A percentile compares a stretch with the other conserved stretches of the same genome.
phyloP scores from a whole-genome alignment of 2,888 invertebrate genomes.

The Callinectes sapidus region DNA sequence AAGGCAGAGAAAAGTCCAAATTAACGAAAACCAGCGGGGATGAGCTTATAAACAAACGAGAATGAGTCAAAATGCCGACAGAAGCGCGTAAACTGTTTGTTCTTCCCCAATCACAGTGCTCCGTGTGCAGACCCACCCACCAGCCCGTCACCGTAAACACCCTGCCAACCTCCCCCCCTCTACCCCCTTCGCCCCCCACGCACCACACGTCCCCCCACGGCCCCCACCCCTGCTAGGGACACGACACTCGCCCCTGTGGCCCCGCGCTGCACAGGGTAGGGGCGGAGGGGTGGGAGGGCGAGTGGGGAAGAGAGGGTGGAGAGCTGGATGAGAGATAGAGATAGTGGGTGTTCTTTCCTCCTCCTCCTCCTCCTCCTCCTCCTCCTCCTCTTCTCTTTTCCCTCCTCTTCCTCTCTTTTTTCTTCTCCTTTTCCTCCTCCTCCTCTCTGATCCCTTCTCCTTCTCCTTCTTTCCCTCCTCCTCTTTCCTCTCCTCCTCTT shows the following conservation, averaged over 20 bases:
- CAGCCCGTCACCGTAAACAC: conserved; percentile 59
- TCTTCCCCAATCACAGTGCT: conserved; percentile 63
- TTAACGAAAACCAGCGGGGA: conserved; percentile 50
- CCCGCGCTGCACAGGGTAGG: not conserved
- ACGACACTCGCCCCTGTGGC: conserved; percentile 42
- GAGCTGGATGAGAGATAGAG: not conserved
- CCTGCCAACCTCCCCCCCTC: conserved; percentile 22
- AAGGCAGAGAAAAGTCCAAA: conserved; percentile 31
- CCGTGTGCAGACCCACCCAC: conserved; percentile 62
- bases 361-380: conserved; percentile 16
- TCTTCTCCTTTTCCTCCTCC: not conserved
- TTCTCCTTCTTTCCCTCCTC: conserved; percentile 9
- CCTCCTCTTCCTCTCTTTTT: conserved; percentile 36
- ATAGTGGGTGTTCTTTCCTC: not conserved
- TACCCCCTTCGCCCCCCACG: not conserved
- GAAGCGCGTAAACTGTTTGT: conserved; percentile 67
- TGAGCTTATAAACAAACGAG: conserved; percentile 62
- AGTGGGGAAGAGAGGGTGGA: not conserved
- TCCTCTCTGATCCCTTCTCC: too few relatives aligned
- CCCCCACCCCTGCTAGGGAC: conserved; percentile 47
- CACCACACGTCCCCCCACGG: too few relatives aligned
- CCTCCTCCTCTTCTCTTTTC: not conserved
- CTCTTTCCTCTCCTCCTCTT: not conserved
- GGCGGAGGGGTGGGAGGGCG: not conserved
- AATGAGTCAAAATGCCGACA: conserved; percentile 70